These are phyloP conservation scores for Siphamia tubifer DNA, from an alignment of 2,113 vertebrate species.

Conservation along the genomic window DNA sequence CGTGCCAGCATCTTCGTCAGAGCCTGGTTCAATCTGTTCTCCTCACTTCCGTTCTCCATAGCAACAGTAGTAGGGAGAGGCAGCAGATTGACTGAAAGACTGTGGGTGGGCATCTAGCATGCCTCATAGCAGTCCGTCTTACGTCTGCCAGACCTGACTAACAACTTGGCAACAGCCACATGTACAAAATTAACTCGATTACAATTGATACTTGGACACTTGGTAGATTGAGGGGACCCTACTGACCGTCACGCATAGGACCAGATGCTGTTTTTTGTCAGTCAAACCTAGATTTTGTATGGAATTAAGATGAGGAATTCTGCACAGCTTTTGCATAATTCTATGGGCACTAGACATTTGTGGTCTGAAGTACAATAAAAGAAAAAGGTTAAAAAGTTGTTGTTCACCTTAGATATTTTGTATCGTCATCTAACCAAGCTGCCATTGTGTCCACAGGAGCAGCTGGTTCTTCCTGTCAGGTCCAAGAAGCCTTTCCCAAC, in stretches of 20 bases:
- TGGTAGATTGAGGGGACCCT: not conserved
- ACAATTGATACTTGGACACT: constrained; percentile 4
- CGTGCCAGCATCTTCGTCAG: constrained; percentile 66
- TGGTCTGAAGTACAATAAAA: not conserved
- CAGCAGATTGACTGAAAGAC: constrained; percentile 76
- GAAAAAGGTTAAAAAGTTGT: not conserved
- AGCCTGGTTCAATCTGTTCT: constrained; percentile 63
- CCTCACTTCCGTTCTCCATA: constrained; percentile 61
- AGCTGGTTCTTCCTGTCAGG: constrained; percentile 66
- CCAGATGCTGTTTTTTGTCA: no score
- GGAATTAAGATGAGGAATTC: no score
- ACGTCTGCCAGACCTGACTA: constrained; percentile 58
- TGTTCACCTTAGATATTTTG: not conserved
- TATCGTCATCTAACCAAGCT: not conserved
- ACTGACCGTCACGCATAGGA: not conserved
- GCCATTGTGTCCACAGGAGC: constrained; percentile 69
- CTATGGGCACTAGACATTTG: no score
- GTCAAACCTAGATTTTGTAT: no score
- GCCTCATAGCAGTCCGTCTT: constrained; percentile 37
- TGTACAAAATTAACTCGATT: constrained; percentile 18
- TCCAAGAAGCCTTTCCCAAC: constrained; percentile 80
- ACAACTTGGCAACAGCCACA: constrained; percentile 29
- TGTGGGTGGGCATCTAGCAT: constrained; percentile 68
- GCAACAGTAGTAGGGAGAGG: constrained; percentile 70
- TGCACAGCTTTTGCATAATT: no score